Percentiles rank a stretch among this genome's conserved stretches.
These are phyloP conservation scores for Euleptes europaea DNA, from an alignment of 2,113 vertebrate genomes.

Conservation along the genomic window DNA sequence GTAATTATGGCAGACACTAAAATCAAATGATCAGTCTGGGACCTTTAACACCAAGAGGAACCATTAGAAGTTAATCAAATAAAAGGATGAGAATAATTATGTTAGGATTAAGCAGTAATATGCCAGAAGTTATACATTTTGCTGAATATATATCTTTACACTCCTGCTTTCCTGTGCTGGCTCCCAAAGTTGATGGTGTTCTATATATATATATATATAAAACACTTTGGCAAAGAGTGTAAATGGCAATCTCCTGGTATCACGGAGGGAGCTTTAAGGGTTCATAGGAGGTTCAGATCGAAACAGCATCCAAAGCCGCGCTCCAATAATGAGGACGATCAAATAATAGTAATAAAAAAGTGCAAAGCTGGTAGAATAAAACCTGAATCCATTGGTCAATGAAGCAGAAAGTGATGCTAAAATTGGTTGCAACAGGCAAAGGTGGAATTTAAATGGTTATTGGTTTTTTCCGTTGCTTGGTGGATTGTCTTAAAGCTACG, in stretches of 20 bases:
- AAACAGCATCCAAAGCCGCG: conserved; percentile 67
- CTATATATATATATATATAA: conserved; percentile 63
- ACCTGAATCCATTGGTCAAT: conserved; percentile 65
- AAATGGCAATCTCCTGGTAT: conserved; percentile 75
- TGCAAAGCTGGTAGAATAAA: conserved; percentile 64
- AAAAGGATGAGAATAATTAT: conserved; percentile 99
- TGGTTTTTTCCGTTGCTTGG: conserved; percentile 28
- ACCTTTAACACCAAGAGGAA: conserved; percentile 93
- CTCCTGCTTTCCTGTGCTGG: conserved; percentile 70
- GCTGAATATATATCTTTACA: conserved; percentile 83
- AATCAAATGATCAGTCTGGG: conserved; percentile 97
- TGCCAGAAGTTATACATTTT: conserved; percentile 85
- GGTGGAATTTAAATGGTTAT: conserved; percentile 44
- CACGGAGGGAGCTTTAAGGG: conserved; percentile 70
- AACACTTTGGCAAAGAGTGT: conserved; percentile 77
- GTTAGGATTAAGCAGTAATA: conserved; percentile 88
- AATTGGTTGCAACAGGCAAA: conserved; percentile 69
- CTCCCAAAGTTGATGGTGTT: conserved; percentile 70
- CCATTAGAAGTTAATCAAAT: conserved; percentile 99
- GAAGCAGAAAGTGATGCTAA: conserved; percentile 67
- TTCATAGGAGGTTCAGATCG: conserved; percentile 76
- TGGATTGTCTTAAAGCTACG: not conserved
- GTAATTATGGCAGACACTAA: conserved; percentile 99
- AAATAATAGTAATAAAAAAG: conserved; percentile 70
- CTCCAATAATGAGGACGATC: conserved; percentile 69